A percentile compares a stretch with the other conserved stretches of the same genome.
These are phyloP conservation scores for Mus caroli DNA, from an alignment of 2,797 vertebrate species.

Conservation along the genomic window DNA sequence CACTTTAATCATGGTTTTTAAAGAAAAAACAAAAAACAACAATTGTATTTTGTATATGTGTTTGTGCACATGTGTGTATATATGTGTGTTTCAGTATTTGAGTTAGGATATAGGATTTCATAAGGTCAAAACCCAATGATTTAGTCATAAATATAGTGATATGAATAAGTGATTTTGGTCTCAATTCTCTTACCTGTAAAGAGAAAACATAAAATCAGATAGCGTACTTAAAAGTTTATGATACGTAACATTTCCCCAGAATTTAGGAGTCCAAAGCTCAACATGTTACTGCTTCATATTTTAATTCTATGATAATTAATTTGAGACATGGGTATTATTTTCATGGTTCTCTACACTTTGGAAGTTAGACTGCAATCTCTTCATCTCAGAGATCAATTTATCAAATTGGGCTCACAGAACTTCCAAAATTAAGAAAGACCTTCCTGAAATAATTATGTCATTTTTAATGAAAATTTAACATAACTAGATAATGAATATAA, in stretches of 20 bases:
- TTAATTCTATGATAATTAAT: neutral
- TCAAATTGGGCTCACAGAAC: conserved; percentile 33
- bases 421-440: conserved; percentile 78
- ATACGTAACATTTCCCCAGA: neutral
- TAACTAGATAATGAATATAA: conserved; percentile 80
- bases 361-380: neutral
- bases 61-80: no score
- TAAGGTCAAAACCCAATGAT: neutral
- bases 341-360: neutral
- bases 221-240: neutral
- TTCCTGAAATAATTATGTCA: neutral
- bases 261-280: neutral
- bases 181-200: conserved; percentile 18
- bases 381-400: neutral
- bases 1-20: neutral
- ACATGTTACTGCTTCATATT: neutral
- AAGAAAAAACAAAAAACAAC: neutral
- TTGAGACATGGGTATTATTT: neutral
- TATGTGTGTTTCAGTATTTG: neutral
- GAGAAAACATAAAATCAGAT: conserved; percentile 1
- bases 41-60: neutral
- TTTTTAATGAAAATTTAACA: conserved; percentile 79
- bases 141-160: neutral
- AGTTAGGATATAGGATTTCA: neutral
- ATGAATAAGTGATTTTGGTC: neutral